Base-by-base conservation (phyloP, 35 echinoderm and acorn worm genomes). In the Patiria miniata region DNA sequence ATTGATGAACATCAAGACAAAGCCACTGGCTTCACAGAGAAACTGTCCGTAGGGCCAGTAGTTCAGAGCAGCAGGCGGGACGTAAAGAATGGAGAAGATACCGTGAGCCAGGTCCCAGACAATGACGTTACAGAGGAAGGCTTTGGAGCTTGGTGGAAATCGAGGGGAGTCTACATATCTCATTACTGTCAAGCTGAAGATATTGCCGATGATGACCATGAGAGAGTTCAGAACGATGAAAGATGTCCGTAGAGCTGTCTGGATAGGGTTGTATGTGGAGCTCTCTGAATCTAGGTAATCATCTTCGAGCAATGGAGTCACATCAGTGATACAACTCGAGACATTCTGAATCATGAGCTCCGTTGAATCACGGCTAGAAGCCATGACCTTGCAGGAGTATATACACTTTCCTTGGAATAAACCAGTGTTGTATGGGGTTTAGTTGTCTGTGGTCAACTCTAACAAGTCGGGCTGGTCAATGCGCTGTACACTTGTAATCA, bases 91-190 rank as follows among this genome's bases (percentile, higher is more conserved):
- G 60, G 60, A 68, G 16, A n/a, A 8, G n/a, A 23, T 9, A 68
- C 60, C 60, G n/a, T 28, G 1, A 7, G 8, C 21, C 30, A 68
- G 30, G 60, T 68, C 60, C 8, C 14, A 68, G 14, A 68, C 14
- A 68, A 68, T 68, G 60, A 68, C 60, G 60, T 28, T 28, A n/a
- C 30, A 68, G 60, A 68, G 60, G 22, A 68, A 68, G 8, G n/a
- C 8, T n/a, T 68, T 68, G 60, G 60, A 28, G 60, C 60, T 68
- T n/a, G 60, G 60, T 8, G 60, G 60, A 23, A 68, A 68, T n/a
- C 60, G 21, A n/a, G 60, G 60, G 1, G 60, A 21, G 60, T 68
- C 30, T 12, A 68, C 30, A 32, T 12, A 68, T 32, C n/a, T n/a
- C n/a, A 68, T n/a, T 8, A 32, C 60, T 19, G 30, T n/a, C n/a